phyloP scores from a whole-genome alignment of 2,888 invertebrate species.

The Rotaria macrura region DNA sequence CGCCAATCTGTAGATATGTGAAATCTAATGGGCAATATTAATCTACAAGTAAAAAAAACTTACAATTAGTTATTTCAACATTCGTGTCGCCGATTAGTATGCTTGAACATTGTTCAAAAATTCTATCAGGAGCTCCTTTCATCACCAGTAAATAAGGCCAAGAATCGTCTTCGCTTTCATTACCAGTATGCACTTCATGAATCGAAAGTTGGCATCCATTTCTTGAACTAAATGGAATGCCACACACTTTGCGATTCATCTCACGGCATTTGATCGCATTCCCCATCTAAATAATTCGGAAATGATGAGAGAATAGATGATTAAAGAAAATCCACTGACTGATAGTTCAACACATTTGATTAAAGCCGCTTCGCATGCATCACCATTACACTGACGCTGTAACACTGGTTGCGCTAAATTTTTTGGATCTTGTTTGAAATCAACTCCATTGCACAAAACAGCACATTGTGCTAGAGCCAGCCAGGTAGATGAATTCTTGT shows the following conservation, averaged over 20 bases:
- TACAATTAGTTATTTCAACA: slow-evolving; percentile 56
- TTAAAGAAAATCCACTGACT: background rate
- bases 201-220: slow-evolving; percentile 59
- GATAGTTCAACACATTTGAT: slow-evolving; percentile 48
- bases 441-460: slow-evolving; percentile 91
- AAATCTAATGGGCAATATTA: too few species aligned
- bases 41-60: too few species aligned
- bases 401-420: slow-evolving; percentile 58
- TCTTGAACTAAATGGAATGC: slow-evolving; percentile 54
- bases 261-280: slow-evolving; percentile 44
- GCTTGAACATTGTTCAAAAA: slow-evolving; percentile 74
- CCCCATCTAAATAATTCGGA: slow-evolving; percentile 40
- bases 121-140: slow-evolving; percentile 86
- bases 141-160: slow-evolving; percentile 66
- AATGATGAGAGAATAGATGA: too few species aligned
- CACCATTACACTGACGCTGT: slow-evolving; percentile 50
- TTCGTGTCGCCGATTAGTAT: slow-evolving; percentile 87
- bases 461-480: slow-evolving; percentile 78
- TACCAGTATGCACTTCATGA: slow-evolving; percentile 75
- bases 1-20: slow-evolving; percentile 78
- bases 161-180: slow-evolving; percentile 53
- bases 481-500: slow-evolving; percentile 68
- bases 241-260: slow-evolving; percentile 47
- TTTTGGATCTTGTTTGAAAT: slow-evolving; percentile 90
- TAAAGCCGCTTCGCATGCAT: slow-evolving; percentile 53